Evolutionary conservation across 2,888 invertebrate species (phyloP).

Genomic region (Pharmacophagus antenor): DNA sequence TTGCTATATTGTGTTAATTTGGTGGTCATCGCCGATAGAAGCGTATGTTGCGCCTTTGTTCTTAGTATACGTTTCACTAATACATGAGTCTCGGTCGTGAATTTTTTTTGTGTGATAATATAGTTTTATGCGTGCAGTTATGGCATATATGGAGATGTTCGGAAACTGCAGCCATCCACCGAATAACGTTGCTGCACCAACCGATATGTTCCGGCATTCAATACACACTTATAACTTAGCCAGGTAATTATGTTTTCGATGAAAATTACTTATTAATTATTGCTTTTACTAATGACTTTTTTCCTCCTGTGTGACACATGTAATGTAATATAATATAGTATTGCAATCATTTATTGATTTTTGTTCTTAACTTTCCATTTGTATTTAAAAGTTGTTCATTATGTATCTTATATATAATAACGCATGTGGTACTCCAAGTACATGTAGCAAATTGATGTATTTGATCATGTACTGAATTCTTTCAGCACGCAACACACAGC

Average conservation of each 20-base stretch:
- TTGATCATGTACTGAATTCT: too few species aligned
- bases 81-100: slow-evolving; percentile 11
- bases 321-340: too few species aligned
- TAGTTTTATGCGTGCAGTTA: slow-evolving; percentile 82
- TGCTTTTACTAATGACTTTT: too few species aligned
- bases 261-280: too few species aligned
- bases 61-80: slow-evolving; percentile 33
- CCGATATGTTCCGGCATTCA: slow-evolving; percentile 92
- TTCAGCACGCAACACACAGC: slow-evolving; percentile 64
- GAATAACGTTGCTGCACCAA: slow-evolving; percentile 79
- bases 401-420: too few species aligned
- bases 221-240: slow-evolving; percentile 88
- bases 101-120: slow-evolving; percentile 24
- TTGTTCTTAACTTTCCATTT: too few species aligned
- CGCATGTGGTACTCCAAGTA: too few species aligned
- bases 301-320: too few species aligned
- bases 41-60: slow-evolving; percentile 41
- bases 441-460: too few species aligned
- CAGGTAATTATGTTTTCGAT: slow-evolving; percentile 63
- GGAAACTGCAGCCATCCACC: slow-evolving; percentile 92
- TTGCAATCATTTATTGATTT: too few species aligned
- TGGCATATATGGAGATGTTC: slow-evolving; percentile 98
- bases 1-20: slow-evolving; percentile 56
- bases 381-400: too few species aligned
- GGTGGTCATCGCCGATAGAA: slow-evolving; percentile 37